Conservation (phyloP, 23 tunicate species). For the Halocynthia aurantium region DNA sequence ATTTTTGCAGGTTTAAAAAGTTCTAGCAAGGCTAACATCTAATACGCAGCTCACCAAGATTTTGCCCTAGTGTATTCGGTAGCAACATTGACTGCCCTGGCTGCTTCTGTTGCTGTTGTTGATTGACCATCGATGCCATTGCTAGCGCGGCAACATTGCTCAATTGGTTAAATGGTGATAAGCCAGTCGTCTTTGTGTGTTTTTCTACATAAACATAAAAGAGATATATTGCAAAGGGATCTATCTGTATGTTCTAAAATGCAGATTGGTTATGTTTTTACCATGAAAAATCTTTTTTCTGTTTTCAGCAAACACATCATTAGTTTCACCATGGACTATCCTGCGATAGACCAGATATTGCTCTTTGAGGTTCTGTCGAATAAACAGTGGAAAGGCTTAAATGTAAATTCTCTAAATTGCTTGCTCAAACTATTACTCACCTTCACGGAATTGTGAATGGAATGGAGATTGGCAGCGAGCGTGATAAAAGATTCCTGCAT, state of each 20-base stretch:
- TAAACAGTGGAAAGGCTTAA: not conserved
- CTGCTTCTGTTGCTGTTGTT: conserved; percentile 43
- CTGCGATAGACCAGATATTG: conserved; percentile 70
- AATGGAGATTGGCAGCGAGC: conserved; percentile 84
- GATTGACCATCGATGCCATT: conserved; percentile 68
- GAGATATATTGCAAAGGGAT: not conserved
- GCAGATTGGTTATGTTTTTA: conserved; percentile 32
- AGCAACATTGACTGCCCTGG: conserved; percentile 5
- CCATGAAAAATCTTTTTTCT: conserved; percentile 31
- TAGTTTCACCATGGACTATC: conserved; percentile 56
- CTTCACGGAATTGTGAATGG: conserved; percentile 68
- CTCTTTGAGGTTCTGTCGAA: conserved; percentile 65
- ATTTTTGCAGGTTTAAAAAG: too few species aligned
- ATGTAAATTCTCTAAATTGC: too few species aligned
- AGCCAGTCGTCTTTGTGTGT: conserved; percentile 14
- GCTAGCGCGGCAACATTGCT: conserved; percentile 88
- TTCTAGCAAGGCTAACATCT: too few species aligned
- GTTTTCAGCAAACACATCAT: conserved; percentile 58
- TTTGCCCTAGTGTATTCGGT: too few species aligned
- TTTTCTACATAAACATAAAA: not conserved
- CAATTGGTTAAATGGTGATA: conserved; percentile 55
- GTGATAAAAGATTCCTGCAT: conserved; percentile 88
- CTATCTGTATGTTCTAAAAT: conserved; percentile 26
- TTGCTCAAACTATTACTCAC: conserved; percentile 10
- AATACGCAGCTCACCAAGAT: too few species aligned